Evolutionary conservation across 2,888 invertebrate genomes (phyloP).

Genomic region (Orchesellides sinensis): DNA sequence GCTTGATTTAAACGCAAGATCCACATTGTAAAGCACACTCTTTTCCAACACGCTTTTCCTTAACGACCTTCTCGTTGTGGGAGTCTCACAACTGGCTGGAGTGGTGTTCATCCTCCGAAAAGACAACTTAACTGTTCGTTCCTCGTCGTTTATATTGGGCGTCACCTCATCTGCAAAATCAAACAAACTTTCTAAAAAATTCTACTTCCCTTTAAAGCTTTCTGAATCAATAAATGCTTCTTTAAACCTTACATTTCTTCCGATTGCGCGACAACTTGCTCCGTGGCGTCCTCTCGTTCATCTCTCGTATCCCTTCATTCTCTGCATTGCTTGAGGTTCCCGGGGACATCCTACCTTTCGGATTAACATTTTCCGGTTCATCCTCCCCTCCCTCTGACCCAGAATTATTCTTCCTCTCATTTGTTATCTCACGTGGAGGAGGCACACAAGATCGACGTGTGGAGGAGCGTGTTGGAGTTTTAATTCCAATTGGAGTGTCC

Average conservation of each 20-base stretch:
- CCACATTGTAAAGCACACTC: not conserved
- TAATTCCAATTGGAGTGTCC: not conserved
- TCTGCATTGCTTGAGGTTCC: slow-evolving; percentile 12
- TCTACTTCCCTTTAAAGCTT: too few relatives aligned
- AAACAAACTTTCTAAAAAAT: too few relatives aligned
- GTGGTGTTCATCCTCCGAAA: too few relatives aligned
- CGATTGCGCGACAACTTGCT: slow-evolving; percentile 15
- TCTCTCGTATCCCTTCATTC: not conserved
- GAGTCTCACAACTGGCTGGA: not conserved
- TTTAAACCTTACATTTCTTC: not conserved
- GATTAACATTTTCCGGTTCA: not conserved
- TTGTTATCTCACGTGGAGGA: too few relatives aligned
- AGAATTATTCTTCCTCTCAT: too few relatives aligned
- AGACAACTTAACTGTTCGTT: too few relatives aligned
- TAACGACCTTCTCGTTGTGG: not conserved
- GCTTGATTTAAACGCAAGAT: too few relatives aligned
- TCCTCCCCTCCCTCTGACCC: not conserved
- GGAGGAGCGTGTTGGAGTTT: too few relatives aligned
- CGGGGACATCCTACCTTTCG: not conserved
- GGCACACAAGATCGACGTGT: too few relatives aligned
- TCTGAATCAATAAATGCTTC: not conserved
- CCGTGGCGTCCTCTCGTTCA: slow-evolving; percentile 16
- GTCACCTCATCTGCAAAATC: too few relatives aligned
- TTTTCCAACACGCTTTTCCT: not conserved
- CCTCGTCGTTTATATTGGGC: too few relatives aligned